A percentile compares a stretch with the other conserved stretches of the same genome.
Conservation (phyloP, 2,888 invertebrate species). For the Ennomos fuscantarius region DNA sequence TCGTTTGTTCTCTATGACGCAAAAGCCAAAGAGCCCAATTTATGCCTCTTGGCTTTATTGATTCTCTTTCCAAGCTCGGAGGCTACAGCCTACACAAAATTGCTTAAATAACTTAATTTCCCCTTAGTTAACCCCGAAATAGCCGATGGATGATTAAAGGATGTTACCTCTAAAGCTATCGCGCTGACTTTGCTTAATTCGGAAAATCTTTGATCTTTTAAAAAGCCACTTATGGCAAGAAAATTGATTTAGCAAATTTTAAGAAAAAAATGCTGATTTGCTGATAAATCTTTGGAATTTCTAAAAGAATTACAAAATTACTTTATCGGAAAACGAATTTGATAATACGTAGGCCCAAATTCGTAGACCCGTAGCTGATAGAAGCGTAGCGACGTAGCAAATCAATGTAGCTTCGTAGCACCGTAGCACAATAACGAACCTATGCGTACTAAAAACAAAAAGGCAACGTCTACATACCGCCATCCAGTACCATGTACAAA, state of each 20-base stretch:
- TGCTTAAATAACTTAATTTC: slow-evolving; percentile 12
- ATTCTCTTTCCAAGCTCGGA: neutral
- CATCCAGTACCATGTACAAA: too few relatives aligned
- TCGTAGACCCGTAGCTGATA: slow-evolving; percentile 3
- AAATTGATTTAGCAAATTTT: slow-evolving; percentile 10
- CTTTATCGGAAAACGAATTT: too few relatives aligned
- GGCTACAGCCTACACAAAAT: slow-evolving; percentile 2
- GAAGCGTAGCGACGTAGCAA: slow-evolving; percentile 7
- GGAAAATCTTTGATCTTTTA: slow-evolving; percentile 23
- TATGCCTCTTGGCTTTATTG: too few relatives aligned
- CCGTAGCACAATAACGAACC: neutral
- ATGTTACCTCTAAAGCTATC: slow-evolving; percentile 20
- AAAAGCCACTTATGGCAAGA: slow-evolving; percentile 6
- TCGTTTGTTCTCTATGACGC: too few relatives aligned
- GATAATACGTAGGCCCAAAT: slow-evolving; percentile 1
- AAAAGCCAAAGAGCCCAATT: too few relatives aligned
- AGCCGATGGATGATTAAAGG: slow-evolving; percentile 17
- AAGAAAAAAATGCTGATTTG: neutral
- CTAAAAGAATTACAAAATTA: too few relatives aligned
- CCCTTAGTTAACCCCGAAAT: slow-evolving; percentile 8
- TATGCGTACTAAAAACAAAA: slow-evolving; percentile 1
- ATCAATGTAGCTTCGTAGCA: slow-evolving; percentile 11
- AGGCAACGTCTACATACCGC: too few relatives aligned
- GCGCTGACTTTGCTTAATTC: slow-evolving; percentile 25
- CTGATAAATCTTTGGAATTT: too few relatives aligned